Conservation (phyloP, 1,140 invertebrate species). For the Scaptomyza montana region DNA sequence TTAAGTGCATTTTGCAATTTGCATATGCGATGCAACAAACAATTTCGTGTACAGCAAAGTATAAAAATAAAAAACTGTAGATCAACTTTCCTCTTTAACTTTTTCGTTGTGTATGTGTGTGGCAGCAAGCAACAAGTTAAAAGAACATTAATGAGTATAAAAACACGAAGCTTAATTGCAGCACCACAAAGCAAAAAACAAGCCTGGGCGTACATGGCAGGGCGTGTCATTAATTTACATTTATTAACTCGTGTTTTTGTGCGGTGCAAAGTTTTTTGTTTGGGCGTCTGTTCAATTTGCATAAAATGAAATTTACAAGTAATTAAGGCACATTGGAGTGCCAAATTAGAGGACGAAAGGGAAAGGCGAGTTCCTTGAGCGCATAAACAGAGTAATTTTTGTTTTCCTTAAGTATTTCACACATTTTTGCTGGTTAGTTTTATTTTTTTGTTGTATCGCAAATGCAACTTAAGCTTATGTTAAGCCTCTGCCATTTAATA, state of each 20-base stretch:
- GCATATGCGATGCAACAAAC: conserved; percentile 57
- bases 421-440: neutral
- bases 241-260: conserved; percentile 76
- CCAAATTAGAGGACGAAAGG: neutral
- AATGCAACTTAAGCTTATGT: conserved; percentile 27
- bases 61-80: conserved; percentile 1
- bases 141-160: conserved; percentile 2
- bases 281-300: conserved; percentile 36
- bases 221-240: conserved; percentile 76
- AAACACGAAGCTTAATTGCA: conserved; percentile 49
- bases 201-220: conserved; percentile 26
- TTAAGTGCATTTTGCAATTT: conserved; percentile 60
- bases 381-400: too few species aligned
- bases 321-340: conserved; percentile 22
- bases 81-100: conserved; percentile 29
- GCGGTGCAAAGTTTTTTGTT: conserved; percentile 21
- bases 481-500: conserved; percentile 27
- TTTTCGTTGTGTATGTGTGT: conserved; percentile 25
- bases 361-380: neutral
- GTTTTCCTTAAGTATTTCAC: neutral
- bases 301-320: conserved; percentile 40
- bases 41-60: conserved; percentile 7
- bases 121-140: conserved; percentile 60
- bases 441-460: conserved; percentile 12
- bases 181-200: conserved; percentile 8